Conservation (phyloP, 2,113 vertebrate species). For the Amphiprion ocellaris region DNA sequence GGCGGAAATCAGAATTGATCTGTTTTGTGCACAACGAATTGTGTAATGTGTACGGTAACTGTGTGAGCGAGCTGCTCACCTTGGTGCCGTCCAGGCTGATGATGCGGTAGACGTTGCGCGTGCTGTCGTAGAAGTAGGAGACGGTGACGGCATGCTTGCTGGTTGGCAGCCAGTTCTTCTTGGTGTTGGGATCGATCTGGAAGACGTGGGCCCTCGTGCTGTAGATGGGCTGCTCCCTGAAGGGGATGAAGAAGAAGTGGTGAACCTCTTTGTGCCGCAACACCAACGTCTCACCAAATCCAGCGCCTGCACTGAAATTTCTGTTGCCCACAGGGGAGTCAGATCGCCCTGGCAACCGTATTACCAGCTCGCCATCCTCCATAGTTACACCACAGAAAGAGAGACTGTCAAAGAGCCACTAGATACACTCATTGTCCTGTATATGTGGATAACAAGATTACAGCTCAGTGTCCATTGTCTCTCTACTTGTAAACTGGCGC, state of each 20-base stretch:
- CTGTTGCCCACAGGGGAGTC: conserved; percentile 55
- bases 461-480: conserved; percentile 1
- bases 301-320: conserved; percentile 21
- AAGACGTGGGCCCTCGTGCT: conserved; percentile 99
- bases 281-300: conserved; percentile 73
- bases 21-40: not conserved
- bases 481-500: conserved; percentile 5
- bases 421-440: conserved; percentile 20
- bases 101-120: conserved; percentile 98
- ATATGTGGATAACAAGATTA: conserved; percentile 15
- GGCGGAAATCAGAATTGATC: conserved; percentile 7
- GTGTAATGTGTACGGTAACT: not conserved
- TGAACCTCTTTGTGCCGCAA: conserved; percentile 83
- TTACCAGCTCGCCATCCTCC: conserved; percentile 76
- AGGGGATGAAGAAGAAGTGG: conserved; percentile 85
- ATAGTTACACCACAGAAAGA: conserved; percentile 51
- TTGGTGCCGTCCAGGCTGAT: conserved; percentile 99
- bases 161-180: conserved; percentile 99
- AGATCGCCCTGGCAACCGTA: conserved; percentile 72
- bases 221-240: conserved; percentile 99
- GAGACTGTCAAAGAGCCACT: not conserved
- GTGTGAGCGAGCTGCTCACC: conserved; percentile 80
- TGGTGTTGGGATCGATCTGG: conserved; percentile 99
- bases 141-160: conserved; percentile 99
- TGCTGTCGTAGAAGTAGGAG: conserved; percentile 99